These are phyloP conservation scores for Styela clava DNA, from an alignment of 23 tunicate genomes.

Conservation along the genomic window DNA sequence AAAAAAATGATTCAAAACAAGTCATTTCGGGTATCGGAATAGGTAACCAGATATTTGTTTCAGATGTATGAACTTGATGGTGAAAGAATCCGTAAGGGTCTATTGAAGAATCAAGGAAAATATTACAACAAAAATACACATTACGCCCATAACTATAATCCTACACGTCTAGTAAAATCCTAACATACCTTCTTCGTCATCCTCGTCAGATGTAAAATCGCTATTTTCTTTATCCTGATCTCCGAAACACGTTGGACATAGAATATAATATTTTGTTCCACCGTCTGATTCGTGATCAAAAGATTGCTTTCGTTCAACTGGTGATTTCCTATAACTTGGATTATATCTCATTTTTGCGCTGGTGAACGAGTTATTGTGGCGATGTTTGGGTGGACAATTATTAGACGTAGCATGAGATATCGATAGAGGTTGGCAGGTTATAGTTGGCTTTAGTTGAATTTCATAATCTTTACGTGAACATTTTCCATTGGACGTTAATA, in stretches of 20 bases:
- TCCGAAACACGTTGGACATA: background rate
- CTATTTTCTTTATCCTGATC: background rate
- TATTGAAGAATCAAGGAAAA: background rate
- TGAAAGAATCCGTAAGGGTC: background rate
- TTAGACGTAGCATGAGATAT: background rate
- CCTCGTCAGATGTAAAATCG: background rate
- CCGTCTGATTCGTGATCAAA: background rate
- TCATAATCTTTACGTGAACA: background rate
- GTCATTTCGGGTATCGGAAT: background rate
- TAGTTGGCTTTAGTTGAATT: too few relatives aligned
- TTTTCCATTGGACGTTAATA: background rate
- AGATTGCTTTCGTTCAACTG: background rate
- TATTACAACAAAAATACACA: too few relatives aligned
- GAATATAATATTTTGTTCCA: background rate
- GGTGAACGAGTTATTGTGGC: background rate
- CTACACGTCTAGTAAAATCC: too few relatives aligned
- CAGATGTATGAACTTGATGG: background rate
- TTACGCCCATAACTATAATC: too few relatives aligned
- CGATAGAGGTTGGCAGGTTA: background rate
- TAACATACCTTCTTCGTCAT: background rate
- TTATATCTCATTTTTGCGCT: too few relatives aligned
- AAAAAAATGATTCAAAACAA: too few relatives aligned
- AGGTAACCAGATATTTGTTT: background rate
- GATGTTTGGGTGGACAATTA: background rate
- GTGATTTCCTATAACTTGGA: background rate